A percentile compares a stretch with the other conserved stretches of the same genome.
Conservation (phyloP, 1,140 invertebrate species). For the Forficula auricularia region DNA sequence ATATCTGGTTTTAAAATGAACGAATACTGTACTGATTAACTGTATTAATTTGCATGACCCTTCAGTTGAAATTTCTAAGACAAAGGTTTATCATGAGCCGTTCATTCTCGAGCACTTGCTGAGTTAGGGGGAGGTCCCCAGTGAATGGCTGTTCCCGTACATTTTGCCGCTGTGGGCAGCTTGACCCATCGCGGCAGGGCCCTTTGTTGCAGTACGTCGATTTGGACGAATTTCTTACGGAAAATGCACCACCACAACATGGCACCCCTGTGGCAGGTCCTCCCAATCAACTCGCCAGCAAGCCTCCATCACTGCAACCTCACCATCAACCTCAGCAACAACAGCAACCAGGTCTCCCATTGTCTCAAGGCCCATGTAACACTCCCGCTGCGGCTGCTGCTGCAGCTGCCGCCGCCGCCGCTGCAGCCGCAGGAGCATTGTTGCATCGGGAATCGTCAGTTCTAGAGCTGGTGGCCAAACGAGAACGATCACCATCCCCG, state of each 20-base stretch:
- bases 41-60: too few species aligned
- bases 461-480: constrained; percentile 37
- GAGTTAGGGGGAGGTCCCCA: too few species aligned
- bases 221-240: constrained; percentile 86
- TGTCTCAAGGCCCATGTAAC: constrained; percentile 20
- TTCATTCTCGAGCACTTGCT: too few species aligned
- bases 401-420: constrained; percentile 21
- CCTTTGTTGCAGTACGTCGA: constrained; percentile 70
- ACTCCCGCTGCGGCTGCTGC: constrained; percentile 29
- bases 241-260: constrained; percentile 35
- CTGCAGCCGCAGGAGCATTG: constrained; percentile 32
- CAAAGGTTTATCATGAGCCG: too few species aligned
- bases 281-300: constrained; percentile 29
- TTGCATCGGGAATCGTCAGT: constrained; percentile 27
- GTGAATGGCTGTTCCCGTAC: too few species aligned
- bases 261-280: constrained; percentile 66
- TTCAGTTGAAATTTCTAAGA: too few species aligned
- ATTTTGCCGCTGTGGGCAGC: too few species aligned
- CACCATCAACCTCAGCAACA: constrained; percentile 25
- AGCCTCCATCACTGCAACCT: constrained; percentile 22
- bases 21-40: too few species aligned
- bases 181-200: too few species aligned
- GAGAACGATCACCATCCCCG: constrained; percentile 63
- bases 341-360: constrained; percentile 25
- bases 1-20: too few species aligned